These are phyloP conservation scores for Platyscapa corneri DNA, from an alignment of 1,140 invertebrate genomes.

Conservation along the genomic window DNA sequence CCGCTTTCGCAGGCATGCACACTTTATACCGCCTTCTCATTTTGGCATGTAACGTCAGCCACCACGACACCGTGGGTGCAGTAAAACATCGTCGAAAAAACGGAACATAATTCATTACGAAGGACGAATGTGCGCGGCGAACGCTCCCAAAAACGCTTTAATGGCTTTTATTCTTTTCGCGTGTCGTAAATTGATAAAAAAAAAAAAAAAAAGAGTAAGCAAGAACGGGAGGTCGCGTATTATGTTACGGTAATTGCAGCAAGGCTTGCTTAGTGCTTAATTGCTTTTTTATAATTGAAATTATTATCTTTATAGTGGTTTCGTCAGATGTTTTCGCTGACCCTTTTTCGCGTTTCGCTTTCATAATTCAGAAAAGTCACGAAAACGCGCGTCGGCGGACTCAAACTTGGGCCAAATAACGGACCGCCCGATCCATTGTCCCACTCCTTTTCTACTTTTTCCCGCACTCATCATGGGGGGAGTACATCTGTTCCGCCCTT, in stretches of 20 bases:
- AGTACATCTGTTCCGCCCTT: no score
- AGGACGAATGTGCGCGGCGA: neutral
- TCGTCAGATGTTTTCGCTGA: neutral
- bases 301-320: neutral
- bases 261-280: constrained; percentile 7
- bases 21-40: neutral
- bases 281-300: constrained; percentile 7
- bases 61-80: neutral
- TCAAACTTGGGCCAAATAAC: neutral
- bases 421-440: no score
- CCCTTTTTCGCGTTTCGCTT: neutral
- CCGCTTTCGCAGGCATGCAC: neutral
- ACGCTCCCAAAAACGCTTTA: neutral
- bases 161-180: neutral
- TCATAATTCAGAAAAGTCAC: neutral
- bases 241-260: constrained; percentile 8
- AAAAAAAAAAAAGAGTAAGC: neutral
- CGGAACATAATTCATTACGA: neutral
- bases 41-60: neutral
- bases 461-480: no score
- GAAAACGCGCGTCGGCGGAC: neutral
- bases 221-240: neutral
- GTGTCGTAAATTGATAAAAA: constrained; percentile 1
- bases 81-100: neutral
- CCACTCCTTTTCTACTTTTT: no score